Conservation (phyloP, 1,140 invertebrate species). For the Riptortus pedestris region DNA sequence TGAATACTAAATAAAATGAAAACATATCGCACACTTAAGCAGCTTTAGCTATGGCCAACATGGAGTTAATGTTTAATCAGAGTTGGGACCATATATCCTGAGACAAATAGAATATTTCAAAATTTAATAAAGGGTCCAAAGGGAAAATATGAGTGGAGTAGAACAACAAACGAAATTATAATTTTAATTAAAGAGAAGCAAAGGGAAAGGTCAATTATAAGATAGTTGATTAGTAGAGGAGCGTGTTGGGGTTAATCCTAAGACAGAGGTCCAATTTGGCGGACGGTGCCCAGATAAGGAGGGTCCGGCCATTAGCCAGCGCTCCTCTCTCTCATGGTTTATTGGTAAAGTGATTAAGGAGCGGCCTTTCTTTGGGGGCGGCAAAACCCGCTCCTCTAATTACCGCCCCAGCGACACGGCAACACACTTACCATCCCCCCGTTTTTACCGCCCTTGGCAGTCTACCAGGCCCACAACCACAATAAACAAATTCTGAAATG, state of each 20-base stretch:
- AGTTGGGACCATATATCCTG: no score
- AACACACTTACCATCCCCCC: neutral
- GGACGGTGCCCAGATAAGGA: neutral
- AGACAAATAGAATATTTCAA: no score
- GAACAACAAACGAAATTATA: conserved; percentile 2
- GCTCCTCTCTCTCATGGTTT: neutral
- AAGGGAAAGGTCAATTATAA: neutral
- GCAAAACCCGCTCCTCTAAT: conserved; percentile 8
- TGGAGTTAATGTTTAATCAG: no score
- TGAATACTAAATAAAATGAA: no score
- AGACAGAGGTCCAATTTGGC: neutral
- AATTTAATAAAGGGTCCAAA: no score
- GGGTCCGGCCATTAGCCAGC: neutral
- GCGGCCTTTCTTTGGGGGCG: conserved; percentile 1
- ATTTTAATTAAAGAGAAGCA: neutral
- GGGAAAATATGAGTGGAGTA: no score
- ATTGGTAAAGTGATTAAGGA: conserved; percentile 16
- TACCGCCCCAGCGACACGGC: neutral
- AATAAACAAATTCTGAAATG: no score
- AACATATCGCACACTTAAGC: no score
- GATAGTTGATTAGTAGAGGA: no score
- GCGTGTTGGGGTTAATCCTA: neutral
- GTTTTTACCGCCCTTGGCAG: no score
- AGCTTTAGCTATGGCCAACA: no score
- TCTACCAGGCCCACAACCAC: no score